Evolutionary conservation across 1,140 invertebrate species (phyloP).

Genomic region (Lepidotrigona ventralis): DNA sequence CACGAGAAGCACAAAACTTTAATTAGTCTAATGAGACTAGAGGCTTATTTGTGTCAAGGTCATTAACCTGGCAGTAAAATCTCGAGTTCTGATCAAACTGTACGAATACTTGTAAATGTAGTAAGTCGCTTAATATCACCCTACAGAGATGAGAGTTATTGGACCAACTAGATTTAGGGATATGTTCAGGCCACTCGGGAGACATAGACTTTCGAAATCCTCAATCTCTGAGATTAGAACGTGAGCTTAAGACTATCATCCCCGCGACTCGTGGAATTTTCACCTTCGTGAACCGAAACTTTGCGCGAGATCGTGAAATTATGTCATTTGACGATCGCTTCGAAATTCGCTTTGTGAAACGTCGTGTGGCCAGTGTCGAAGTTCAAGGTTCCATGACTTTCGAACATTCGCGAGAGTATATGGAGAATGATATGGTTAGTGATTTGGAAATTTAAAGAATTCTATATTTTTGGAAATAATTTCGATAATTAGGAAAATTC

Average conservation of each 20-base stretch:
- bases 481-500: background rate
- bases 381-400: background rate
- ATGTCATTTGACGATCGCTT: background rate
- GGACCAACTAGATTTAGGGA: background rate
- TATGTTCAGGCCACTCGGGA: background rate
- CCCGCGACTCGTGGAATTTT: background rate
- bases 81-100: background rate
- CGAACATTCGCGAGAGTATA: no score
- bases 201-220: background rate
- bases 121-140: background rate
- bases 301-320: background rate
- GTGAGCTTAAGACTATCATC: background rate
- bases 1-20: no score
- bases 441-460: background rate
- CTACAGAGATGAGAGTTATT: background rate
- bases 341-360: background rate
- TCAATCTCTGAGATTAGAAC: background rate
- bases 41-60: no score
- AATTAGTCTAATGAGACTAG: no score
- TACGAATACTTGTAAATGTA: background rate
- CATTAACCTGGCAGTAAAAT: background rate
- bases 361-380: background rate
- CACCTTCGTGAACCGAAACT: background rate
- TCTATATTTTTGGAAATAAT: background rate
- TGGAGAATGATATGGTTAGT: no score